Conservation (phyloP, 2,113 vertebrate species). For the Antigone vipio region DNA sequence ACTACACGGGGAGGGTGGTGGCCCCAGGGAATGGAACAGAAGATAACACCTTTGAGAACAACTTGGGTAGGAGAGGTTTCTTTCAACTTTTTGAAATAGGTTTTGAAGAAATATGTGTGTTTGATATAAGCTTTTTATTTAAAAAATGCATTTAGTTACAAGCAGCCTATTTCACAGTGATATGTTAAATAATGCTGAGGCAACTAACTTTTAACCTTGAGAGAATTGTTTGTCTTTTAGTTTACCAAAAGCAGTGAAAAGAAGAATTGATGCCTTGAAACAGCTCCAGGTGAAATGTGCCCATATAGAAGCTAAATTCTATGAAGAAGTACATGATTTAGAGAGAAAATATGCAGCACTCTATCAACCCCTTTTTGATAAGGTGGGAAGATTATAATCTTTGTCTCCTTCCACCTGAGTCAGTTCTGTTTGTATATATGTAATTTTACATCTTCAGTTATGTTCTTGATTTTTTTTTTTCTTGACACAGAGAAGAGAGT, state of each 20-base stretch:
- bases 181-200: not conserved
- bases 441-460: not conserved
- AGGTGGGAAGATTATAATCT: constrained; percentile 73
- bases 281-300: constrained; percentile 93
- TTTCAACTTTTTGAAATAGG: not conserved
- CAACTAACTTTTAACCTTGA: not conserved
- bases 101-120: not conserved
- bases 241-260: constrained; percentile 91
- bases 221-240: constrained; percentile 54
- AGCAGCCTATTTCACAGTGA: not conserved
- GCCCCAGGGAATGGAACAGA: not conserved
- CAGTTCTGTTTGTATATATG: not conserved
- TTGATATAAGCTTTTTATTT: not conserved
- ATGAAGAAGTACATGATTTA: constrained; percentile 95
- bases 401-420: not conserved
- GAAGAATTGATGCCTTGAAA: constrained; percentile 94
- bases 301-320: constrained; percentile 96
- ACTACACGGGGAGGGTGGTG: not conserved
- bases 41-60: not conserved
- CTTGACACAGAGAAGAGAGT: constrained; percentile 82
- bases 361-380: constrained; percentile 93
- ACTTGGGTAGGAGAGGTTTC: not conserved
- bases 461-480: not conserved
- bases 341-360: constrained; percentile 94
- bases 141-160: not conserved